phyloP scores from a whole-genome alignment of 2,113 vertebrate species.

The Grammomys surdaster region DNA sequence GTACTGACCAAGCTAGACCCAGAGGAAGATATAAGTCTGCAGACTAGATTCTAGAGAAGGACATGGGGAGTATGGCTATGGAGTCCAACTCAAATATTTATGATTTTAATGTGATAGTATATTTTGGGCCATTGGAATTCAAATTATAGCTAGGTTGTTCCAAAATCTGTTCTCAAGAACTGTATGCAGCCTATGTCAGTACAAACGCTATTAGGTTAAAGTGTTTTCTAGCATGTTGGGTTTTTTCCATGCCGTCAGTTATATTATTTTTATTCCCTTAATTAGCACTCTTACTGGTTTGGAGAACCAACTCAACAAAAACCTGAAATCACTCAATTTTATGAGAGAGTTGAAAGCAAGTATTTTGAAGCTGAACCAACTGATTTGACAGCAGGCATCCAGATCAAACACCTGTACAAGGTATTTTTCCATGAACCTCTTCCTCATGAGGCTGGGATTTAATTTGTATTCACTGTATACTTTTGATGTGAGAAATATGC shows the following conservation, averaged over 20 bases:
- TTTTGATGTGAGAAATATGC: slow-evolving; percentile 22
- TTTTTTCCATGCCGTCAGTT: not conserved
- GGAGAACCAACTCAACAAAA: slow-evolving; percentile 87
- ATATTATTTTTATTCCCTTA: slow-evolving; percentile 58
- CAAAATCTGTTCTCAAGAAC: slow-evolving; percentile 5
- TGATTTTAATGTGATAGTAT: not conserved
- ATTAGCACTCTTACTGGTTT: slow-evolving; percentile 95
- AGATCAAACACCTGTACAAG: slow-evolving; percentile 95
- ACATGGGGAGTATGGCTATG: not conserved
- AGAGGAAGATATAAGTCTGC: not conserved
- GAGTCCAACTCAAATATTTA: not conserved
- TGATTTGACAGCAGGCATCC: slow-evolving; percentile 91
- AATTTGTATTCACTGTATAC: not conserved
- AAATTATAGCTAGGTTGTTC: not conserved
- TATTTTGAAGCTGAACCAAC: slow-evolving; percentile 94
- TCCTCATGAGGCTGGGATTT: not conserved
- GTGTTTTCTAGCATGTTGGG: not conserved
- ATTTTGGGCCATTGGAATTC: not conserved
- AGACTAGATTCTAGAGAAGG: not conserved
- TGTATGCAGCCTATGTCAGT: not conserved
- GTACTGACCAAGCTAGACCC: not conserved
- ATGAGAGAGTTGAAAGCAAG: slow-evolving; percentile 90
- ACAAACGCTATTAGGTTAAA: not conserved
- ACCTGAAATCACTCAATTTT: slow-evolving; percentile 87
- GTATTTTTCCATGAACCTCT: slow-evolving; percentile 80